These are phyloP conservation scores for Drosophila pseudoananassae DNA, from an alignment of 1,140 invertebrate genomes.

Conservation along the genomic window DNA sequence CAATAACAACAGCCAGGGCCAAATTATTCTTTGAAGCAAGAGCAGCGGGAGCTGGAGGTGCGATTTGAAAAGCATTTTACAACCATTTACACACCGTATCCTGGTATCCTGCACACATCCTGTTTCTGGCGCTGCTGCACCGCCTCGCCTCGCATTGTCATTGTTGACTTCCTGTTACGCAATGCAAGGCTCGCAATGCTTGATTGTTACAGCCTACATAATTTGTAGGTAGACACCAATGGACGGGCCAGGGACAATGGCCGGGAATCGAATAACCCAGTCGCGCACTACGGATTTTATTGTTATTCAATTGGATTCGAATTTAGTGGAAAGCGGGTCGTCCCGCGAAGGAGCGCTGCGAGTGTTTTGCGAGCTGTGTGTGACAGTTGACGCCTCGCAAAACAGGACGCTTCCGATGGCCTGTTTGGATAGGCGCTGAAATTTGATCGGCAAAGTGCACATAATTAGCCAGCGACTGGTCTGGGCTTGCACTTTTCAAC, in stretches of 20 bases:
- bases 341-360: constrained; percentile 5
- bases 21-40: constrained; percentile 2
- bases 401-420: constrained; percentile 65
- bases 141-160: constrained; percentile 11
- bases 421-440: constrained; percentile 52
- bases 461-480: constrained; percentile 73
- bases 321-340: constrained; percentile 52
- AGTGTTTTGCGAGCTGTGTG: constrained; percentile 53
- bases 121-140: constrained; percentile 12
- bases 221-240: constrained; percentile 75
- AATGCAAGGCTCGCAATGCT: constrained; percentile 17
- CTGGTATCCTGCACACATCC: constrained; percentile 78
- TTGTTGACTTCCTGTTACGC: constrained; percentile 78
- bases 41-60: constrained; percentile 12
- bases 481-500: constrained; percentile 54
- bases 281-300: constrained; percentile 71
- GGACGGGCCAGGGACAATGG: constrained; percentile 51
- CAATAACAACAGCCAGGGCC: constrained; percentile 40
- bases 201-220: constrained; percentile 51
- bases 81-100: constrained; percentile 78
- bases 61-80: constrained; percentile 77
- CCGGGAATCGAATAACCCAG: constrained; percentile 71
- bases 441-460: constrained; percentile 54
- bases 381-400: constrained; percentile 78
- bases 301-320: constrained; percentile 84